These are phyloP conservation scores for Graptemys geographica DNA, from an alignment of 2,797 vertebrate species.

Conservation along the genomic window DNA sequence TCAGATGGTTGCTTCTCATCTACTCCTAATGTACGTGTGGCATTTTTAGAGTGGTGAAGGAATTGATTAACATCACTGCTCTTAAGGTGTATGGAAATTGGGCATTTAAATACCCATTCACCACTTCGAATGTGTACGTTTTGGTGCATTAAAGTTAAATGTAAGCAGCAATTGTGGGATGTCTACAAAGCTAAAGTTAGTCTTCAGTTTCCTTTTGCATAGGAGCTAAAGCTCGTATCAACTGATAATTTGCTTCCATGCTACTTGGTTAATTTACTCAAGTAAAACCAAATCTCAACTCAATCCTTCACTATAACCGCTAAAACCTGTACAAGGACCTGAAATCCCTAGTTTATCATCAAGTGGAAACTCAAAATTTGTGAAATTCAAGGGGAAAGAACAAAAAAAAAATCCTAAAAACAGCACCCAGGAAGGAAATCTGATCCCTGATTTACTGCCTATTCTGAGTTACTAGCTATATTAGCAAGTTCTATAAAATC, in stretches of 20 bases:
- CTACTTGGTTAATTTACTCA: neutral
- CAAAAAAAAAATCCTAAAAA: neutral
- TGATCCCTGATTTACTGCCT: rapidly evolving
- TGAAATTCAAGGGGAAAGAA: neutral
- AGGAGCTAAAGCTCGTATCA: neutral
- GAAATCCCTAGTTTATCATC: neutral
- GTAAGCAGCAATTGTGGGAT: neutral
- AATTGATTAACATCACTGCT: rapidly evolving
- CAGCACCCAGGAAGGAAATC: neutral
- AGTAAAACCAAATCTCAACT: neutral
- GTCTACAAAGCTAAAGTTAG: neutral
- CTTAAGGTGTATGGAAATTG: neutral
- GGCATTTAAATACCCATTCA: rapidly evolving
- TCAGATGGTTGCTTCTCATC: neutral
- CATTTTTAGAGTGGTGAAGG: neutral
- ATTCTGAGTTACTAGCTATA: neutral
- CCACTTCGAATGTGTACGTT: rapidly evolving
- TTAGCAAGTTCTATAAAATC: neutral
- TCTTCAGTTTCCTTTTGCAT: neutral
- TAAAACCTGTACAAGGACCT: rapidly evolving
- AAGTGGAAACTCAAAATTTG: neutral
- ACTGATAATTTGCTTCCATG: neutral
- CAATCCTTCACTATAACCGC: neutral
- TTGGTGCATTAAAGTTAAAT: neutral
- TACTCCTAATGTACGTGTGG: neutral